A percentile compares a stretch with the other conserved stretches of the same genome.
Conservation (phyloP, 2,797 vertebrate genomes). For the Balearica regulorum region DNA sequence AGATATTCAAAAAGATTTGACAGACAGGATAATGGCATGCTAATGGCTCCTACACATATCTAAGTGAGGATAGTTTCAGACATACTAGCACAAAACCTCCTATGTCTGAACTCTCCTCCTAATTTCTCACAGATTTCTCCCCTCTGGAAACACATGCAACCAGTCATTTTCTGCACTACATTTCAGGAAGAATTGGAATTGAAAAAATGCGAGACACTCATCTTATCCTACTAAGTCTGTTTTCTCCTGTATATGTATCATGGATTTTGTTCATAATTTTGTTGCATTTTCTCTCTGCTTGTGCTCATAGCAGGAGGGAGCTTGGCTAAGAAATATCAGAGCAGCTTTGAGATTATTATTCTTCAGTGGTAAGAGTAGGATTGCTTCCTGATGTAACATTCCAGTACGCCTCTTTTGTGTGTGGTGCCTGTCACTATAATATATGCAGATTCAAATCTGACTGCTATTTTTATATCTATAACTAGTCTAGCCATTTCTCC, state of each 20-base stretch:
- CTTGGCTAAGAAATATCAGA: neutral
- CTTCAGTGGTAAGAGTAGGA: neutral
- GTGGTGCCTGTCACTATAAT: neutral
- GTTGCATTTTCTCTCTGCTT: neutral
- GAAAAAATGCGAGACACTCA: neutral
- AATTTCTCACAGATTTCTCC: neutral
- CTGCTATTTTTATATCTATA: neutral
- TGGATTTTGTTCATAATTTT: neutral
- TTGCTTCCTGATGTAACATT: slow-evolving; percentile 1
- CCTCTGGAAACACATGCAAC: neutral
- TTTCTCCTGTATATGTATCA: neutral
- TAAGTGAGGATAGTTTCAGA: neutral
- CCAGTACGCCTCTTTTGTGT: neutral
- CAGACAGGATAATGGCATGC: neutral
- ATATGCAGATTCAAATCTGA: neutral
- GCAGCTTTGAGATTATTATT: slow-evolving; percentile 10
- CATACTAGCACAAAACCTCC: neutral
- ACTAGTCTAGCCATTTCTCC: neutral
- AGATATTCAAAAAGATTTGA: neutral
- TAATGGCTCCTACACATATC: neutral
- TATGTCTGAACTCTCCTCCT: neutral
- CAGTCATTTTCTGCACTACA: neutral
- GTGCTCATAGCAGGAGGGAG: neutral
- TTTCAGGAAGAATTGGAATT: neutral
- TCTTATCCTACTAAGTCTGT: neutral